These are phyloP conservation scores for Anticlea derivata DNA, from an alignment of 2,888 invertebrate species.

Conservation along the genomic window DNA sequence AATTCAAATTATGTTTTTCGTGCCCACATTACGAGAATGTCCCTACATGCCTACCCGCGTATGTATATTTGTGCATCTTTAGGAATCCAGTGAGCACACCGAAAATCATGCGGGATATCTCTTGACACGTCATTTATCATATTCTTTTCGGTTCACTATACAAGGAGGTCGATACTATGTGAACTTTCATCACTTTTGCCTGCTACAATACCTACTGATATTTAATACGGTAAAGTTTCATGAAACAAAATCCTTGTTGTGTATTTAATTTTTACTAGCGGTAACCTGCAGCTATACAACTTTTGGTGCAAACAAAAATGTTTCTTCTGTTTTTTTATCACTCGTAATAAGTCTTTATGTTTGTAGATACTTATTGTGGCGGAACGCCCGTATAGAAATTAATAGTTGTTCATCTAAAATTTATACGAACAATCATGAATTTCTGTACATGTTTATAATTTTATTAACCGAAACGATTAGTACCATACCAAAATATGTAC, in stretches of 20 bases:
- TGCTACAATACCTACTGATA: conserved; percentile 16
- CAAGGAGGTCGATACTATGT: conserved; percentile 24
- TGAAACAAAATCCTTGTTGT: conserved; percentile 1
- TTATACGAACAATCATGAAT: no score
- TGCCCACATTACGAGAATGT: conserved; percentile 13
- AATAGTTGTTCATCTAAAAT: no score
- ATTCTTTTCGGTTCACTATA: conserved; percentile 29
- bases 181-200: conserved; percentile 22
- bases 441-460: no score
- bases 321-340: no score
- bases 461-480: no score
- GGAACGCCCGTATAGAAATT: no score
- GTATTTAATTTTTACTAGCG: not conserved
- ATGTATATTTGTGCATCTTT: conserved; percentile 13
- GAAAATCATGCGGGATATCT: conserved; percentile 23
- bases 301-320: no score
- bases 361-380: no score
- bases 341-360: no score
- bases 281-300: no score
- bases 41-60: not conserved
- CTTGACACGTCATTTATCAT: conserved; percentile 34
- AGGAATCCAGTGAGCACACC: conserved; percentile 14
- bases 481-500: no score
- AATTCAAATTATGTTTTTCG: conserved; percentile 28
- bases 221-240: conserved; percentile 4